Evolutionary conservation across 2,888 invertebrate genomes (phyloP).

Genomic region (Isotomurus palustris): DNA sequence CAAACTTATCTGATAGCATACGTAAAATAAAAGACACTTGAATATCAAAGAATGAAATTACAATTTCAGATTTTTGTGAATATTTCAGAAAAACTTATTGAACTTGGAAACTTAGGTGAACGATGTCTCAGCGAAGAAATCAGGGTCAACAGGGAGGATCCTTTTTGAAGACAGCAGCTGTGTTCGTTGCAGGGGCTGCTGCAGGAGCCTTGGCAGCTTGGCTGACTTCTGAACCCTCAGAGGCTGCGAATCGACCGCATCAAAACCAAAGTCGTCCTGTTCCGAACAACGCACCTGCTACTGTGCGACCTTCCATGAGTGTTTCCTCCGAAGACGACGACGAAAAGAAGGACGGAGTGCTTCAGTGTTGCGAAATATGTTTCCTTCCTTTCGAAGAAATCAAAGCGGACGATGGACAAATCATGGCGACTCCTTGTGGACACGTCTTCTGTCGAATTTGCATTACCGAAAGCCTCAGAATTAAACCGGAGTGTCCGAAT

Average conservation of each 20-base stretch:
- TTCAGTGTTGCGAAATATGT: constrained; percentile 23
- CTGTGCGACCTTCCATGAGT: neutral
- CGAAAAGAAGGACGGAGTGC: constrained; percentile 19
- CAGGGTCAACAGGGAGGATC: constrained; percentile 16
- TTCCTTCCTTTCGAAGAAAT: constrained; percentile 19
- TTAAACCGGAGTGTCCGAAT: constrained; percentile 20
- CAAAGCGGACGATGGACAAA: constrained; percentile 16
- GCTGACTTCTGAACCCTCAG: constrained; percentile 8
- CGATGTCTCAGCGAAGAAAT: too few species aligned
- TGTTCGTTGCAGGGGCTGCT: constrained; percentile 17
- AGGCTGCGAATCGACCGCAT: constrained; percentile 2
- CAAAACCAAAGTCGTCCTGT: too few species aligned
- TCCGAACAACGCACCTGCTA: too few species aligned
- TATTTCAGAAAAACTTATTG: too few species aligned
- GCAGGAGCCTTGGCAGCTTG: constrained; percentile 21
- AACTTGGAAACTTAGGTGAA: too few species aligned
- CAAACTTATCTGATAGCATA: too few species aligned
- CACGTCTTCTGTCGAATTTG: constrained; percentile 22
- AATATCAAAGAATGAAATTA: too few species aligned
- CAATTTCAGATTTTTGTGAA: too few species aligned
- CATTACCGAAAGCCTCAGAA: constrained; percentile 11
- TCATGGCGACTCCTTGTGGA: constrained; percentile 26
- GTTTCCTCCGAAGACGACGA: constrained; percentile 10
- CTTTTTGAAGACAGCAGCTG: constrained; percentile 15
- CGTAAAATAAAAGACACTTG: too few species aligned